Conservation (phyloP, 2,888 invertebrate genomes). For the Capitulum mitella region DNA sequence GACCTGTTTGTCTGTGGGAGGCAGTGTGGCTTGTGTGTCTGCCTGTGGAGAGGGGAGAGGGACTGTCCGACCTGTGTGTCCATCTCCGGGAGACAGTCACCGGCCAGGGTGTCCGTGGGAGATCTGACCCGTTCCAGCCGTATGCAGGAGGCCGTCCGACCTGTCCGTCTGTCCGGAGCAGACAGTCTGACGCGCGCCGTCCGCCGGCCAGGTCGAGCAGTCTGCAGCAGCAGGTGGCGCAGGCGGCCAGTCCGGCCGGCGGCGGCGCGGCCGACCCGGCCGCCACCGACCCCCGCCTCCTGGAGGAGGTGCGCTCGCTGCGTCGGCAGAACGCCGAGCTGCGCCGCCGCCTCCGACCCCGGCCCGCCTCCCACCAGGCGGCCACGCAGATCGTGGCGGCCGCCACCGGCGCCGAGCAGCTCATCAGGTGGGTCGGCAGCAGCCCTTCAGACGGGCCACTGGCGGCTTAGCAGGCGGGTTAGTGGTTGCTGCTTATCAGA, state of each 20-base stretch:
- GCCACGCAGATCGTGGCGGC: not conserved
- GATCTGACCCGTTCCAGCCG: too few relatives aligned
- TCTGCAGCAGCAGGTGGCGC: not conserved
- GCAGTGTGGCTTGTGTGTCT: too few relatives aligned
- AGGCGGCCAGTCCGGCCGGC: not conserved
- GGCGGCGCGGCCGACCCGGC: not conserved
- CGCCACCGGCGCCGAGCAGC: constrained; percentile 3
- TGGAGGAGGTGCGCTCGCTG: not conserved
- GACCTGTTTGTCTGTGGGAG: too few relatives aligned
- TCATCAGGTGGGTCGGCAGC: constrained; percentile 7
- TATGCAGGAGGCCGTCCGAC: too few relatives aligned
- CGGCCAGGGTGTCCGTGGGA: too few relatives aligned
- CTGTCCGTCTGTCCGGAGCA: too few relatives aligned
- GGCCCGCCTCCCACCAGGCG: not conserved
- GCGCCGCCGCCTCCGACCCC: not conserved
- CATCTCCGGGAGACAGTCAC: too few relatives aligned
- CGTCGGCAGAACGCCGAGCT: not conserved
- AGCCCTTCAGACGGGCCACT: not conserved
- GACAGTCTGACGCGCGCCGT: too few relatives aligned
- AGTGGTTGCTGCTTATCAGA: not conserved
- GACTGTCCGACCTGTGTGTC: too few relatives aligned
- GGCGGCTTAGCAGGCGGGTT: not conserved
- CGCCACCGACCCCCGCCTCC: not conserved
- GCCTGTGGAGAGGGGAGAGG: too few relatives aligned
- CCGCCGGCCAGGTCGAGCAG: not conserved